Evolutionary conservation across 1,140 invertebrate species (phyloP).

Genomic region (Heliconius eleuchia): DNA sequence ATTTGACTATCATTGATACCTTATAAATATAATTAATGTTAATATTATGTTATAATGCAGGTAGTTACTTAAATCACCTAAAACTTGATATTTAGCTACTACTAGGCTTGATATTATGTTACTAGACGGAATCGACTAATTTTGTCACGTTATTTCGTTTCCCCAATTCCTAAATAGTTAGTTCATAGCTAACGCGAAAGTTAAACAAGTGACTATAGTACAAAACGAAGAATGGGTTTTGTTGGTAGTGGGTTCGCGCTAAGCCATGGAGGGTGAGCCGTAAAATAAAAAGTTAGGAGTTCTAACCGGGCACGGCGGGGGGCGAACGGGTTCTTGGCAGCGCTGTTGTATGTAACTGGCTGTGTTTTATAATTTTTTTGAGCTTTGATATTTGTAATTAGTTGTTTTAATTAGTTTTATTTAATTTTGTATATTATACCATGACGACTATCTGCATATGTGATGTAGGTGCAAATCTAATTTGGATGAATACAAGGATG

Average conservation of each 20-base stretch:
- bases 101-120: not conserved
- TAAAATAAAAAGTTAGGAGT: slow-evolving; percentile 76
- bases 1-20: not conserved
- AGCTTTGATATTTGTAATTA: not conserved
- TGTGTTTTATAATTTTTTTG: not conserved
- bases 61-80: too few species aligned
- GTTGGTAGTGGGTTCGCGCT: slow-evolving; percentile 61
- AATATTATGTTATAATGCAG: not conserved
- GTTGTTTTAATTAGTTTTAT: not conserved
- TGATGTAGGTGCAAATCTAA: too few species aligned
- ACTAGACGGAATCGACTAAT: slow-evolving; percentile 12
- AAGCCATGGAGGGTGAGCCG: slow-evolving; percentile 68
- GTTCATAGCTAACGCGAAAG: slow-evolving; percentile 36
- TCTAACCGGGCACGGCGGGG: slow-evolving; percentile 72
- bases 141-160: slow-evolving; percentile 27
- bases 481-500: too few species aligned
- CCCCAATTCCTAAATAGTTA: slow-evolving; percentile 21
- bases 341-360: slow-evolving; percentile 50
- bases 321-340: slow-evolving; percentile 67
- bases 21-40: slow-evolving; percentile 3
- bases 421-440: not conserved
- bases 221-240: slow-evolving; percentile 41
- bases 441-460: too few species aligned
- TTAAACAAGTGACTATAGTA: slow-evolving; percentile 39
- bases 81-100: not conserved